Base-by-base conservation (phyloP, 1,140 invertebrate species). In the Pinna nobilis region DNA sequence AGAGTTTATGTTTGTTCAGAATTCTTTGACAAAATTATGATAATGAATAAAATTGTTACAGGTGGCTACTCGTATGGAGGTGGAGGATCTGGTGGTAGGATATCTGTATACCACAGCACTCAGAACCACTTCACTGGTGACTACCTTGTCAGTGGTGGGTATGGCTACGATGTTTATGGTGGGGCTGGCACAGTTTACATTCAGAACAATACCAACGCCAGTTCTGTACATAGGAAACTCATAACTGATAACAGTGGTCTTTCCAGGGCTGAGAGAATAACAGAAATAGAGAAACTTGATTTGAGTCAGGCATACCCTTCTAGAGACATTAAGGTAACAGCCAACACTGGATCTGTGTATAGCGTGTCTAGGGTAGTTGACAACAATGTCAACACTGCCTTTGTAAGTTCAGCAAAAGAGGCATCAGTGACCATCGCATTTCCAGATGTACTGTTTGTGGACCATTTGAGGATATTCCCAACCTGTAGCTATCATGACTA, bases 71-170 rank as follows among this genome's bases (percentile, higher is more conserved):
- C 47, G 18, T 67, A 71, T 57, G 78, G 82, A 67, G 83, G 83
- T 49, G 83, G 80, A 47, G 83, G 83, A 25, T 81, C 71, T 41
- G 83, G 83, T 50, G 83, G 83, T 28, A 74, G 83, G 23, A 83
- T 84, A 25, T 80, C 83, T 25, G 65, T 83, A 11, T 83, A 82
- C 67, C 80, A 84, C 70, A 74, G 47, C 35, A 63, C 59, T 6
- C 55, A 81, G 20, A 79, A 83, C 51, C 74, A 81, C 49, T 84
- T 79, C 53, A 81, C 78, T 59, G 83, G 83, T 13, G 66, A 76
- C 3, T 74, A 77, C 51, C 57, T 82, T 1, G 61, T 84, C 15
- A 72, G 80, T 64, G 83, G 83, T 70, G 83, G 83, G 15, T 66
- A 61, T n/a, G 80, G 78, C 15, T 11, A 20, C 0, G 57, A 74